Evolutionary conservation across 2,113 vertebrate species (phyloP).

Genomic region (Actenoides hombroni): DNA sequence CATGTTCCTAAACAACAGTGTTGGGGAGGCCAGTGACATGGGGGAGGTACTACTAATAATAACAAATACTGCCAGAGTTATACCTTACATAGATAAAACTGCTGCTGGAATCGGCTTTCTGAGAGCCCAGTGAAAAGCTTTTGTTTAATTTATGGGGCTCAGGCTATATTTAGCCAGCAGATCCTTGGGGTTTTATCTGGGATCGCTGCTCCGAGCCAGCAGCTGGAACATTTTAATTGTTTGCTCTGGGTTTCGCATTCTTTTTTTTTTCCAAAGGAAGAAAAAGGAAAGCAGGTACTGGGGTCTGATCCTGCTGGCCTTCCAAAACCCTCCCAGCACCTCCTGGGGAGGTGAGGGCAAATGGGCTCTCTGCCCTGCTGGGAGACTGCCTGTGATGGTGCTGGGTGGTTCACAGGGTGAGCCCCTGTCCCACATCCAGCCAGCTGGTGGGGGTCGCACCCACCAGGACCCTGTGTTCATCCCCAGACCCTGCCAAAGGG

Average conservation of each 20-base stretch:
- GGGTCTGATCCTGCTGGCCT: neutral
- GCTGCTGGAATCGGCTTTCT: slow-evolving; percentile 13
- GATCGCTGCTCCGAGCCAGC: neutral
- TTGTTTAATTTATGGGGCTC: slow-evolving; percentile 72
- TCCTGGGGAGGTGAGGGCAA: rapidly evolving
- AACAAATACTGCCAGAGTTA: neutral
- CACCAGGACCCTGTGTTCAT: rapidly evolving
- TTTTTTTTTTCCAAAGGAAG: neutral
- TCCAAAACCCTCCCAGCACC: neutral
- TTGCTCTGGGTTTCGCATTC: neutral
- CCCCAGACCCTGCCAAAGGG: neutral
- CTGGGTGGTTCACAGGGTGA: neutral
- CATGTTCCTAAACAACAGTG: neutral
- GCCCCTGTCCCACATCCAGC: neutral
- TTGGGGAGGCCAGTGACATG: neutral
- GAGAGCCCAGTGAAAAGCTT: slow-evolving; percentile 23
- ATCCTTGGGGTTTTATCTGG: slow-evolving; percentile 63
- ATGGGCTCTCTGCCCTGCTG: neutral
- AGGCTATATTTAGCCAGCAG: slow-evolving; percentile 71
- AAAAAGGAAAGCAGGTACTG: neutral
- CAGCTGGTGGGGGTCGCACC: neutral
- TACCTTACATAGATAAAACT: slow-evolving; percentile 37
- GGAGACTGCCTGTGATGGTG: neutral
- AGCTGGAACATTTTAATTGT: slow-evolving; percentile 49
- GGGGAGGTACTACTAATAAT: slow-evolving; percentile 3